These are phyloP conservation scores for Buceros bicornis DNA, from an alignment of 2,797 vertebrate genomes.

Conservation along the genomic window DNA sequence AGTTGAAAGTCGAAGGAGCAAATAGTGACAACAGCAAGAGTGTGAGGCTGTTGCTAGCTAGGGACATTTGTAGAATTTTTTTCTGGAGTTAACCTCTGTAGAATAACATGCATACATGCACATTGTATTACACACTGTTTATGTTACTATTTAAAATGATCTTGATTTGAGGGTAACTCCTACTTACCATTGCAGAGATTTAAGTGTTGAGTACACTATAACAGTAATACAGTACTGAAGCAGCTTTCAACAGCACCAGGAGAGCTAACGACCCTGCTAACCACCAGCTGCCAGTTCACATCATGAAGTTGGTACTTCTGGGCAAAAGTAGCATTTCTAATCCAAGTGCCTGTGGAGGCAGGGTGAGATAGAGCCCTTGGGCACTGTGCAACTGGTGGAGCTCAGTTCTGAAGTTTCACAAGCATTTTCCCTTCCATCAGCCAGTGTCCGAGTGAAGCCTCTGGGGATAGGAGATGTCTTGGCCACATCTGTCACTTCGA, in stretches of 20 bases:
- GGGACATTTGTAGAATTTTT: background rate
- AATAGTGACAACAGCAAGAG: background rate
- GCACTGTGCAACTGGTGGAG: background rate
- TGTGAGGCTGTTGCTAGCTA: background rate
- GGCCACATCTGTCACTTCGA: constrained; percentile 48
- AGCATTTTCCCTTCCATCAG: constrained; percentile 32
- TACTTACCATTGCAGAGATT: background rate
- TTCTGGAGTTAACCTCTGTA: background rate
- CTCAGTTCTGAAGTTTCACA: constrained; percentile 52
- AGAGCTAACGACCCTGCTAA: background rate
- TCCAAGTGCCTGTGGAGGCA: background rate
- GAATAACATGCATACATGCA: background rate
- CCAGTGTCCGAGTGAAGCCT: constrained; percentile 31
- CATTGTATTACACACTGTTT: background rate
- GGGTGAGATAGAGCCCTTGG: constrained; percentile 3
- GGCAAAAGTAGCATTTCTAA: constrained; percentile 3
- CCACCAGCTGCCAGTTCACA: background rate
- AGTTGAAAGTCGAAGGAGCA: background rate
- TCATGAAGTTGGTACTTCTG: constrained; percentile 16
- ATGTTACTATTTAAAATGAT: background rate
- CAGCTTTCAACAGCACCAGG: background rate
- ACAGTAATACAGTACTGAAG: background rate
- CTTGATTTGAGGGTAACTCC: background rate
- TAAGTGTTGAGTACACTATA: background rate
- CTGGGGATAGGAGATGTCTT: constrained; percentile 4